These are phyloP conservation scores for Anaspis maculata DNA, from an alignment of 2,888 invertebrate species.

Conservation along the genomic window DNA sequence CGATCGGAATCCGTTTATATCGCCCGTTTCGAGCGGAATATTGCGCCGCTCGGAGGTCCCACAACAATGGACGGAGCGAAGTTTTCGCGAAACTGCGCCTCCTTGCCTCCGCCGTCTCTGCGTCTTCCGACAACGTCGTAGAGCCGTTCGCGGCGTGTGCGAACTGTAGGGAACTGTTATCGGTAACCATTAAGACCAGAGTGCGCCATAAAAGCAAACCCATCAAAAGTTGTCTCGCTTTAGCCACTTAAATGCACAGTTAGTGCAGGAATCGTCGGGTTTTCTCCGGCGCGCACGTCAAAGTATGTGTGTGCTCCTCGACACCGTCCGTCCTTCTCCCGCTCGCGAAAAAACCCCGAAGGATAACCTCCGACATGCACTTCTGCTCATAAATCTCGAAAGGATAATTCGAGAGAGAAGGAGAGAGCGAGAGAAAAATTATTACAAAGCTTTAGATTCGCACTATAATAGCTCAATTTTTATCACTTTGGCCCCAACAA, in stretches of 20 bases:
- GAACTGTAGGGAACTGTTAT: conserved; percentile 23
- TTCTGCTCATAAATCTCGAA: conserved; percentile 15
- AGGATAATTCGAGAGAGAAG: conserved; percentile 17
- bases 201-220: conserved; percentile 35
- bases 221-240: conserved; percentile 37
- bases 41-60: too few species aligned
- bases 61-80: too few species aligned
- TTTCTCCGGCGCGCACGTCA: conserved; percentile 6
- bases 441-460: conserved; percentile 17
- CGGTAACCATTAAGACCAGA: conserved; percentile 34
- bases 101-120: background rate
- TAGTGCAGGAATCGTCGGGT: conserved; percentile 17
- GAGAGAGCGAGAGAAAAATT: conserved; percentile 14
- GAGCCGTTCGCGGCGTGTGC: conserved; percentile 8
- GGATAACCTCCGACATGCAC: conserved; percentile 13
- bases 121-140: too few species aligned
- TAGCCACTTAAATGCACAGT: conserved; percentile 33
- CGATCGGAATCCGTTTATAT: too few species aligned
- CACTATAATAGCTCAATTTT: conserved; percentile 17
- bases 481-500: conserved; percentile 14
- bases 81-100: too few species aligned
- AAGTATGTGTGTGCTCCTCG: conserved; percentile 9
- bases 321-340: conserved; percentile 8
- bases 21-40: too few species aligned
- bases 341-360: conserved; percentile 4